Conservation (phyloP, 1,140 invertebrate genomes). For the Tetragonula clypearis region DNA sequence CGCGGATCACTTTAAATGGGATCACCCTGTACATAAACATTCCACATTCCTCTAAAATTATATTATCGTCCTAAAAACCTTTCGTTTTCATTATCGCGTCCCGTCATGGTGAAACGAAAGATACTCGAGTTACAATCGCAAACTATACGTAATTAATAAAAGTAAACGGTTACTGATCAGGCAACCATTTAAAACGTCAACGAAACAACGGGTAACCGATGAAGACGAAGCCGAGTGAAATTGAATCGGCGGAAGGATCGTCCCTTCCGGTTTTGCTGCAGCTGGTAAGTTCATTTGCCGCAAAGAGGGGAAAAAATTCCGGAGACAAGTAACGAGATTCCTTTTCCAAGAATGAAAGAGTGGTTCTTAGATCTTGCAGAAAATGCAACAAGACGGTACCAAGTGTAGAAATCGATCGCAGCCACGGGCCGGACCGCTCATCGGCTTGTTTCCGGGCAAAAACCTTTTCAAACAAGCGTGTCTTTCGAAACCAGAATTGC, state of each 20-base stretch:
- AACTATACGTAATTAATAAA: neutral
- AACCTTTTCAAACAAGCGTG: neutral
- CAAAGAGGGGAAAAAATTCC: slow-evolving; percentile 16
- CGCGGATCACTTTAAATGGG: too few relatives aligned
- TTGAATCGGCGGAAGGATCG: neutral
- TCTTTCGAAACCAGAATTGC: neutral
- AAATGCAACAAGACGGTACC: slow-evolving; percentile 1
- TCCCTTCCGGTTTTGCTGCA: slow-evolving; percentile 38
- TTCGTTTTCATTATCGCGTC: too few relatives aligned
- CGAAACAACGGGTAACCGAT: neutral
- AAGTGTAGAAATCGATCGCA: slow-evolving; percentile 18
- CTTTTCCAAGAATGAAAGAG: slow-evolving; percentile 20
- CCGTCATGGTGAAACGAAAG: neutral
- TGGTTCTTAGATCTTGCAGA: slow-evolving; percentile 9
- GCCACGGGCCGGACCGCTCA: neutral
- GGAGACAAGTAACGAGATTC: slow-evolving; percentile 28
- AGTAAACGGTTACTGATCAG: neutral
- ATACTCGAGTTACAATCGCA: neutral
- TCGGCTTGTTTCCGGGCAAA: neutral
- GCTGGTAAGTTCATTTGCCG: slow-evolving; percentile 22
- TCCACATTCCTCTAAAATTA: too few relatives aligned
- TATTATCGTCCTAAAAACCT: too few relatives aligned
- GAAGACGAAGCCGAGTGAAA: neutral
- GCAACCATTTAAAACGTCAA: neutral
- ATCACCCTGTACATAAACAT: too few relatives aligned